Evolutionary conservation across 2,113 vertebrate species (phyloP).

Genomic region (Alouatta palliata): DNA sequence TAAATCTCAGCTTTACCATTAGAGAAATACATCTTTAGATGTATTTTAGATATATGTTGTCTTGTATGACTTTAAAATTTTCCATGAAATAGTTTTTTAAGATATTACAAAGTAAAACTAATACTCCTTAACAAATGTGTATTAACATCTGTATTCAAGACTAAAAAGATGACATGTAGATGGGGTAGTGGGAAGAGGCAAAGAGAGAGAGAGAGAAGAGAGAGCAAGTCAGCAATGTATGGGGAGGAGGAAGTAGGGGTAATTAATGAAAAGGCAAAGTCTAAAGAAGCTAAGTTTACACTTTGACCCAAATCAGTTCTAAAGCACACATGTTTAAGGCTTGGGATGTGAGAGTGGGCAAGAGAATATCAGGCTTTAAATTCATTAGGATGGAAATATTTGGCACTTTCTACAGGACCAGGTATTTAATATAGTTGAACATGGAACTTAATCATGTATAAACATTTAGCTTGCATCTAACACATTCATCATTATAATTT

Average conservation of each 20-base stretch:
- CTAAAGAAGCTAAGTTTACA: background rate
- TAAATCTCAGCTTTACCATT: background rate
- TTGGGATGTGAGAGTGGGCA: background rate
- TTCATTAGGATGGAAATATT: background rate
- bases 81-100: background rate
- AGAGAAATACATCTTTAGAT: background rate
- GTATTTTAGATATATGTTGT: background rate
- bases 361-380: background rate
- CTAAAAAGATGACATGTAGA: background rate
- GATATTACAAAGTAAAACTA: background rate
- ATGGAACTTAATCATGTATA: background rate
- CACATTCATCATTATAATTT: background rate
- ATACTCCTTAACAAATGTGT: background rate
- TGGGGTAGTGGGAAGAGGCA: background rate
- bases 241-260: background rate
- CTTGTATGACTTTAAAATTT: background rate
- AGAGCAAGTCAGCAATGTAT: background rate
- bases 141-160: background rate
- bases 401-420: background rate
- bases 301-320: background rate
- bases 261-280: background rate
- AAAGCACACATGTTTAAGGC: background rate
- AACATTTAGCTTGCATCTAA: background rate
- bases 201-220: background rate
- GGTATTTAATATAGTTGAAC: background rate